These are phyloP conservation scores for Rana temporaria DNA, from an alignment of 2,113 vertebrate species.

Conservation along the genomic window DNA sequence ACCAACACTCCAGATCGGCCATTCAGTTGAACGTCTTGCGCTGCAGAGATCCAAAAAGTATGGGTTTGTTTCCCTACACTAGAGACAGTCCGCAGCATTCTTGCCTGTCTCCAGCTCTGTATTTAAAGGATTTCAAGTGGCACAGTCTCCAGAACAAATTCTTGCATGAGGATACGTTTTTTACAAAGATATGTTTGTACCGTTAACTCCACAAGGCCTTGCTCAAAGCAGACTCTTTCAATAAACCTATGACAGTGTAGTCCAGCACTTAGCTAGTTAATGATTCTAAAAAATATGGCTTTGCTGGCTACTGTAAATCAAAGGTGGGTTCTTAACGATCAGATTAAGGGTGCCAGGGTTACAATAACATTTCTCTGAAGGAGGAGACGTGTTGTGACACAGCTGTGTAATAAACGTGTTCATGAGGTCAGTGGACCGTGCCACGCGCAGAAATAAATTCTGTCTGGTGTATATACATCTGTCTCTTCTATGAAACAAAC, in stretches of 20 bases:
- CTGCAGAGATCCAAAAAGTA: background rate
- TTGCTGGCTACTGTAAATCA: slow-evolving; percentile 28
- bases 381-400: slow-evolving; percentile 35
- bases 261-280: slow-evolving; percentile 4
- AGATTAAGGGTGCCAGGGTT: slow-evolving; percentile 12
- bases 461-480: slow-evolving; percentile 35
- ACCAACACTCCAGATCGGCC: background rate
- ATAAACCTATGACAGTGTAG: background rate
- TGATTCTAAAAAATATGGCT: background rate
- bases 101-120: background rate
- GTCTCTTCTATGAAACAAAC: background rate
- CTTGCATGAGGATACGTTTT: slow-evolving; percentile 16
- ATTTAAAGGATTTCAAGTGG: slow-evolving; percentile 50
- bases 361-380: slow-evolving; percentile 17
- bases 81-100: slow-evolving; percentile 29
- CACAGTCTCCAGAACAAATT: slow-evolving; percentile 34
- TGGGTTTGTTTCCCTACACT: background rate
- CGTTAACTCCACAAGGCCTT: background rate
- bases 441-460: slow-evolving; percentile 3
- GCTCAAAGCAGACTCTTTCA: background rate
- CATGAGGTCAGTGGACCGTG: slow-evolving; percentile 29
- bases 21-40: background rate
- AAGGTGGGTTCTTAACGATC: background rate
- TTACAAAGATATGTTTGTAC: slow-evolving; percentile 6
- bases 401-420: slow-evolving; percentile 33